phyloP scores from a whole-genome alignment of 2,797 vertebrate genomes.

The Anguilla anguilla region DNA sequence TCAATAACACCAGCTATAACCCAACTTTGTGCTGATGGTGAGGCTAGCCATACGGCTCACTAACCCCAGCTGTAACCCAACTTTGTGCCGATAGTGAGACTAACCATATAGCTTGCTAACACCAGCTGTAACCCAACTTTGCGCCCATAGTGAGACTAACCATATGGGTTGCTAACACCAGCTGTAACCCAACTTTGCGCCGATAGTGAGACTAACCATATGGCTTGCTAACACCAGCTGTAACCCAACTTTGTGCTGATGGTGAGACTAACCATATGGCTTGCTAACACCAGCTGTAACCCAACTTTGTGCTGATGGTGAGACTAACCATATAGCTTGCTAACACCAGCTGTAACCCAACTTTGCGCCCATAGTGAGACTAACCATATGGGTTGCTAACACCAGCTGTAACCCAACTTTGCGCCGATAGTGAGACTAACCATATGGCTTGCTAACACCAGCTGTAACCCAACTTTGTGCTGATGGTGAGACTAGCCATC shows the following conservation, averaged over 20 bases:
- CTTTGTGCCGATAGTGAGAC: no score
- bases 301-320: background rate
- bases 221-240: no score
- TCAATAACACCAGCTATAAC: no score
- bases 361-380: background rate
- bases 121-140: background rate
- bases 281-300: background rate
- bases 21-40: no score
- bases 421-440: background rate
- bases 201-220: no score
- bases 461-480: background rate
- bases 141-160: background rate
- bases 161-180: background rate
- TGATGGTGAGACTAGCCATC: background rate
- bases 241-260: no score
- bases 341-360: background rate
- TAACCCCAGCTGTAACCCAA: background rate
- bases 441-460: background rate
- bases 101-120: background rate
- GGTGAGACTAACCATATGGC: no score
- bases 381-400: background rate
- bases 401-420: background rate
- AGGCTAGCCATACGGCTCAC: no score
- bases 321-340: background rate
- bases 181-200: no score